Base-by-base conservation (phyloP, 2,797 vertebrate species). In the Eulemur coronatus region DNA sequence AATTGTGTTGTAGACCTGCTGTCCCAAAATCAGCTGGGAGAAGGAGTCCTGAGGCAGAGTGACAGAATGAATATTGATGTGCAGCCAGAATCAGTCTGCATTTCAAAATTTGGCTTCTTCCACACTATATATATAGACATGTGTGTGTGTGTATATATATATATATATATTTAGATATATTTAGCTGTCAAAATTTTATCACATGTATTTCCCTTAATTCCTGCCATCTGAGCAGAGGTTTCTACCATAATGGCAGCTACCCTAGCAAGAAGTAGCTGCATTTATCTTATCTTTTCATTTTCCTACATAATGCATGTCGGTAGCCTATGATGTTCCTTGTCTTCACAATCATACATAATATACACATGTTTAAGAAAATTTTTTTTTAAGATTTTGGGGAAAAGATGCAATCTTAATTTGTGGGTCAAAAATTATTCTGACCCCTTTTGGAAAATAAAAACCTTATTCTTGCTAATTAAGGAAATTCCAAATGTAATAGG, bases 161-260 rank as follows among this genome's bases (percentile, higher is more conserved):
- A 7, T 50, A 13, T 75, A 24, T n/a, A 24, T 26, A 35, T 57
- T 57, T 41, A 35, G 24, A 15, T 70, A 30, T 72, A 84, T 52
- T 75, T 30, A 67, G 70, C 85, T 91, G 43, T 94, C 91, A 94
- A 55, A 86, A 73, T 89, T 86, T 86, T 86, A 79, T 38, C 90
- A 67, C 52, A 24, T 33, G 2, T 86, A 61, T 70, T 84, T 86
- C 91, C 84, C 55, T 76, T 91, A 52, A 55, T 61, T 80, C 28
- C 17, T 87, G 52, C 95, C 76, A 69, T 95, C 67, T 69, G 70
- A 28, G 57, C 63, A 89, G 65, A 89, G 84, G 65, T 79, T 90
- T 88, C 65, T 91, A 81, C 91, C 55, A 3, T 89, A 48, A 72
- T 79, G 61, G 59, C 61, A 87, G 80, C 87, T 43, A 48, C 70